Percentiles rank a stretch among this genome's conserved stretches.
phyloP scores from a whole-genome alignment of 1,140 invertebrate genomes.

The Drosophila auraria region DNA sequence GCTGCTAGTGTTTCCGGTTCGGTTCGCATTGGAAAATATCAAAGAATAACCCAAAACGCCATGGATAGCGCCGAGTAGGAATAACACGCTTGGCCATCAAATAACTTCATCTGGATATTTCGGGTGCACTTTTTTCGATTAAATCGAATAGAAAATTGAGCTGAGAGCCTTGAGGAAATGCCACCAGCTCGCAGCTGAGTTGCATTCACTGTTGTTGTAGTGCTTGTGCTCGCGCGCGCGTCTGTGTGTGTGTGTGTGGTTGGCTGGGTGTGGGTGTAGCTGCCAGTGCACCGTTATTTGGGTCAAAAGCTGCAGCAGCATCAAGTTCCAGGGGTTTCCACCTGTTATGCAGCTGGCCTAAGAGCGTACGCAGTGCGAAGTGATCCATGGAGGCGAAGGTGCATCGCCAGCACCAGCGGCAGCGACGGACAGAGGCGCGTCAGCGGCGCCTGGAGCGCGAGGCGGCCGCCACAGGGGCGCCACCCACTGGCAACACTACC shows the following conservation, averaged over 20 bases:
- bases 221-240: conserved; percentile 19
- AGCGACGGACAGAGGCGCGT: conserved; percentile 75
- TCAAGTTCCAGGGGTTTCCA: conserved; percentile 57
- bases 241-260: conserved; percentile 16
- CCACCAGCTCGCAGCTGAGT: conserved; percentile 47
- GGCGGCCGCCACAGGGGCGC: conserved; percentile 54
- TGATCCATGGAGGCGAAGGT: conserved; percentile 75
- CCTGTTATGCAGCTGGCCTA: conserved; percentile 70
- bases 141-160: background rate
- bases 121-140: background rate
- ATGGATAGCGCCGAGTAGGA: conserved; percentile 24
- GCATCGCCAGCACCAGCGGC: conserved; percentile 81
- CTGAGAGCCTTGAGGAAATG: conserved; percentile 53
- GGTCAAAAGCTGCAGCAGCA: conserved; percentile 65
- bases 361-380: conserved; percentile 12
- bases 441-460: conserved; percentile 70
- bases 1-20: conserved; percentile 31
- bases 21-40: conserved; percentile 10
- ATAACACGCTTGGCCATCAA: background rate
- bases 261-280: conserved; percentile 37
- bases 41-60: conserved; percentile 8
- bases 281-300: conserved; percentile 70
- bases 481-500: conserved; percentile 23
- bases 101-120: conserved; percentile 1
- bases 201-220: conserved; percentile 39